Conservation (phyloP, 2,113 vertebrate genomes). For the Isurus oxyrinchus region DNA sequence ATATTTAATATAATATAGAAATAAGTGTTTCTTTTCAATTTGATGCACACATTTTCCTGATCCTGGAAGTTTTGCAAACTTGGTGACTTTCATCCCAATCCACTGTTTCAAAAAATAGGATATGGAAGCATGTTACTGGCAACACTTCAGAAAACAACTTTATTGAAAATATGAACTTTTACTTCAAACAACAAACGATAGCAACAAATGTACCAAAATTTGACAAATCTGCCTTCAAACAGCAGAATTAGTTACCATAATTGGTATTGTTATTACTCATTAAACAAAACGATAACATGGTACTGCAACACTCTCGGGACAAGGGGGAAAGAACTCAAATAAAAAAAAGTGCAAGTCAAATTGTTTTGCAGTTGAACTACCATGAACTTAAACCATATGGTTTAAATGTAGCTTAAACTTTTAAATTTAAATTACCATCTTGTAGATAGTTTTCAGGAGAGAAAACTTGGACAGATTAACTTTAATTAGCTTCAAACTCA, state of each 20-base stretch:
- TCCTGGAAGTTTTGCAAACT: not conserved
- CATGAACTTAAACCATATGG: not conserved
- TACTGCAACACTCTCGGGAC: not conserved
- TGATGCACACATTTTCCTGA: not conserved
- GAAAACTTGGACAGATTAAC: not conserved
- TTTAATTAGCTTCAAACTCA: not conserved
- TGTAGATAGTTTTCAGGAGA: not conserved
- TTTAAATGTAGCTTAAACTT: not conserved
- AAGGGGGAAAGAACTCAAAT: not conserved
- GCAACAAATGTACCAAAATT: not conserved
- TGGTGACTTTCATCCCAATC: not conserved
- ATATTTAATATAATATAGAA: not conserved
- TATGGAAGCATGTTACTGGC: not conserved
- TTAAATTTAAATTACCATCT: not conserved
- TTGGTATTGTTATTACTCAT: not conserved
- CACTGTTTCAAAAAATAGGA: not conserved
- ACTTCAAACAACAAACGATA: not conserved
- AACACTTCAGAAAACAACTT: not conserved
- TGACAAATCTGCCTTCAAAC: not conserved
- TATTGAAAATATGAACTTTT: not conserved
- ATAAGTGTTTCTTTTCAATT: not conserved
- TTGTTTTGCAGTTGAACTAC: not conserved
- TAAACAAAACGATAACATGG: not conserved
- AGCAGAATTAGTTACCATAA: conserved; percentile 4
- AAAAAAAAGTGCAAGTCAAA: not conserved